Percentiles rank a stretch among this genome's conserved stretches.
phyloP scores from a whole-genome alignment of 92 coral and sea anemone genomes.

The Palythoa caribaeorum region DNA sequence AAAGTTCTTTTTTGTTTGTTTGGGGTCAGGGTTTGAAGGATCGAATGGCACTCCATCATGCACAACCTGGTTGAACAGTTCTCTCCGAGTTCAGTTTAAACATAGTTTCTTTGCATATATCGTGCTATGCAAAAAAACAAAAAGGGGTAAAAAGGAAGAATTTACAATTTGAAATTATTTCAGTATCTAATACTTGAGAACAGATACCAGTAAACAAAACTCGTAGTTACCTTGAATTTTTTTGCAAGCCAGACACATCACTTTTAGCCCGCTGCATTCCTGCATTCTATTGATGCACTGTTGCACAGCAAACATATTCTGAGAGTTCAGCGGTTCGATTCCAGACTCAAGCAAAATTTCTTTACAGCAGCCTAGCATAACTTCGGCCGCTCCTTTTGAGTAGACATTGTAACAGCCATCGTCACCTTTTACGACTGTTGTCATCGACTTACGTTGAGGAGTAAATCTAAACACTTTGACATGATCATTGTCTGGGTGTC shows the following conservation, averaged over 20 bases:
- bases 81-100: too few species aligned
- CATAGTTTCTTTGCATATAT: too few species aligned
- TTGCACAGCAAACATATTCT: conserved; percentile 57
- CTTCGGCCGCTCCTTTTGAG: conserved; percentile 90
- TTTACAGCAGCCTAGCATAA: conserved; percentile 71
- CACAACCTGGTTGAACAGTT: too few species aligned
- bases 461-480: conserved; percentile 80
- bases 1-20: too few species aligned
- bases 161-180: too few species aligned
- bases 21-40: neutral
- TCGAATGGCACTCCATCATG: neutral
- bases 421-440: conserved; percentile 69
- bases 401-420: conserved; percentile 55
- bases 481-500: conserved; percentile 68
- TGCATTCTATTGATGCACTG: conserved; percentile 69
- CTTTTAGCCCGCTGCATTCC: conserved; percentile 78
- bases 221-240: neutral
- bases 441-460: conserved; percentile 79
- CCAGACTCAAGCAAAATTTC: conserved; percentile 74
- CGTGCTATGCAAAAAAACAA: too few species aligned
- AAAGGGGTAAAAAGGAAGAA: too few species aligned
- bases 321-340: conserved; percentile 59
- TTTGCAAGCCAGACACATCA: conserved; percentile 87
- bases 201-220: neutral
- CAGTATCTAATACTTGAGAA: too few species aligned